phyloP scores from a whole-genome alignment of 2,888 invertebrate species.

The Acanthoscelides obtectus region DNA sequence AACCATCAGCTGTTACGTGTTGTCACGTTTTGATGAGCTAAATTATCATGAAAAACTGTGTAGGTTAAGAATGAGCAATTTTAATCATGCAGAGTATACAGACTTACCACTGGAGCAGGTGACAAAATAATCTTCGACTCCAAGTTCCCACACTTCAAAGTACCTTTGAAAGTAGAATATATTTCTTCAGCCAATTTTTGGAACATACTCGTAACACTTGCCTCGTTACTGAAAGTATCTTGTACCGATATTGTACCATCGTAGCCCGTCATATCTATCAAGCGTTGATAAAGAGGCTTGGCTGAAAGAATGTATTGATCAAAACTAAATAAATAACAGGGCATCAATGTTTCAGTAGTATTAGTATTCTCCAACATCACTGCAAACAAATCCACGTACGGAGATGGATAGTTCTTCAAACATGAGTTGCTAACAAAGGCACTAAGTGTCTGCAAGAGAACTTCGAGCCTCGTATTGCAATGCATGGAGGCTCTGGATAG shows the following conservation, averaged over 20 bases:
- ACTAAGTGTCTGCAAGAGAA: too few species aligned
- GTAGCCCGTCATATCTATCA: constrained; percentile 71
- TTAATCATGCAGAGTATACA: not conserved
- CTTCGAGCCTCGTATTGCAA: too few species aligned
- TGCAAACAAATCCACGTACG: too few species aligned
- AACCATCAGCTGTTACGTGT: too few species aligned
- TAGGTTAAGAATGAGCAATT: too few species aligned
- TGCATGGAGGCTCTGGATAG: too few species aligned
- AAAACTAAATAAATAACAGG: not conserved
- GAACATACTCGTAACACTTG: constrained; percentile 53
- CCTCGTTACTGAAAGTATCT: constrained; percentile 47
- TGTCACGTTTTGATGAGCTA: too few species aligned
- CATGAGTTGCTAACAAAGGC: too few species aligned
- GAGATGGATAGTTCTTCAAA: too few species aligned
- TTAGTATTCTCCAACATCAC: not conserved
- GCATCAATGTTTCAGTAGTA: not conserved
- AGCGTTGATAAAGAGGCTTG: constrained; percentile 71
- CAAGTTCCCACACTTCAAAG: constrained; percentile 69
- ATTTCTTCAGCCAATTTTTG: constrained; percentile 67
- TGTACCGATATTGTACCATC: constrained; percentile 59
- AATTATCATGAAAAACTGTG: too few species aligned
- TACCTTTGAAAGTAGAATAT: constrained; percentile 68
- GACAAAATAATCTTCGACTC: constrained; percentile 68
- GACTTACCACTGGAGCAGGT: constrained; percentile 64
- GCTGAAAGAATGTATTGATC: constrained; percentile 44